Base-by-base conservation (phyloP, 2,113 vertebrate genomes). In the Triplophysa dalaica region DNA sequence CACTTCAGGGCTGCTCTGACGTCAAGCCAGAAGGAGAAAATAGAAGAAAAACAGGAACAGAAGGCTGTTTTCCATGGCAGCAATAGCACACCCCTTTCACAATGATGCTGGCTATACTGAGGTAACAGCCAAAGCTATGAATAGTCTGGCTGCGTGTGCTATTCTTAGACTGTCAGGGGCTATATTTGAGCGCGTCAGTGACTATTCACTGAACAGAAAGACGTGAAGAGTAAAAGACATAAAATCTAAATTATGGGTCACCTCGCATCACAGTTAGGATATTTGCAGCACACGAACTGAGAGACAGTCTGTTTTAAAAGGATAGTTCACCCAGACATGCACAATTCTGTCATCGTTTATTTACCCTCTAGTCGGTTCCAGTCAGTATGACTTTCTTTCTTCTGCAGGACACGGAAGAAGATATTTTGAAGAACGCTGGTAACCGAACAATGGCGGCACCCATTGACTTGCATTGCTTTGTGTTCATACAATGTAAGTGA, bases 31-130 rank as follows among this genome's bases (percentile, higher is more conserved):
- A 66, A 69, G 14, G 79, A 74, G 72, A 75, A 77, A 77, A 82
- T 24, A 64, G 67, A 70, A 77, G 75, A 64, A 82, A 76, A 82
- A 77, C 80, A 82, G 74, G 79, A 82, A 82, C 80, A 82, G 80
- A 77, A 41, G 74, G 80, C 74, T 60, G 60, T 77, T 77, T 77
- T 77, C 80, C 80, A 82, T 82, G 74, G 74, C 45, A 70, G 74
- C 74, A n/a, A 38, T 43, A 4, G 79, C 79, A 24, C 69, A 29
- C 63, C 70, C 29, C 69, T 80, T 66, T 75, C 29, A 56, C 79
- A 58, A 58, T 33, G 48, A 66, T 66, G 60, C 50, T 65, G 24
- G 5, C 70, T 80, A 64, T 65, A 77, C 45, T 22, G 75, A 77
- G 62, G 62, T 77, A 65, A 66, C 72, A 43, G 75, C 62, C 75